Evolutionary conservation across 2,888 invertebrate species (phyloP).

Genomic region (Eupithecia abbreviata): DNA sequence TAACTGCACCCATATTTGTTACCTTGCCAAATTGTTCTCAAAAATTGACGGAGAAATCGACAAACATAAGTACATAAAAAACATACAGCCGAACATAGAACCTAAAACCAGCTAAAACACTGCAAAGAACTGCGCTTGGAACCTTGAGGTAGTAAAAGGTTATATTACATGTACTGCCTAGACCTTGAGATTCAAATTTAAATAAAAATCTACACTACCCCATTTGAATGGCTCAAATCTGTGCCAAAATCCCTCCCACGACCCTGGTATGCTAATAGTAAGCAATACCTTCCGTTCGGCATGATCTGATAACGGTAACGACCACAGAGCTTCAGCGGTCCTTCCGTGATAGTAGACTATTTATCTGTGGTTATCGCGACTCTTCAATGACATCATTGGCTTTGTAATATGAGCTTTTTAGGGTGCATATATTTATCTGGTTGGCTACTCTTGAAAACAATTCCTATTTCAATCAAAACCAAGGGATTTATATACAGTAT

Average conservation of each 20-base stretch:
- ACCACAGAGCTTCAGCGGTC: constrained; percentile 16
- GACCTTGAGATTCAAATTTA: background rate
- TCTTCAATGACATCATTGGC: constrained; percentile 59
- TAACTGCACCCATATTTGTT: background rate
- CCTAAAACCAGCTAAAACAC: background rate
- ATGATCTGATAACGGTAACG: constrained; percentile 40
- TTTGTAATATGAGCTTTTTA: constrained; percentile 32
- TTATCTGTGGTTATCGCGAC: constrained; percentile 61
- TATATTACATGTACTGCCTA: background rate
- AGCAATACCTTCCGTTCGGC: constrained; percentile 36
- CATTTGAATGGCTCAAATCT: background rate
- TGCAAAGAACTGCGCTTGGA: background rate
- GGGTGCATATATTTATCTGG: constrained; percentile 42
- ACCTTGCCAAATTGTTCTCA: too few relatives aligned
- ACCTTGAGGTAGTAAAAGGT: background rate
- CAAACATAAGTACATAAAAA: too few relatives aligned
- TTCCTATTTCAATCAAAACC: too few relatives aligned
- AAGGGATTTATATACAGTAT: too few relatives aligned
- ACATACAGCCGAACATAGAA: too few relatives aligned
- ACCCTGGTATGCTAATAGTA: constrained; percentile 27
- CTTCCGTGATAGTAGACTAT: constrained; percentile 68
- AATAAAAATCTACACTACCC: background rate
- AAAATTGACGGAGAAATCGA: too few relatives aligned
- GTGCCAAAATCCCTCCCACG: background rate
- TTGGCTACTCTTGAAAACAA: background rate